Evolutionary conservation across 2,113 vertebrate genomes (phyloP).

Genomic region (Taurulus bubalis): DNA sequence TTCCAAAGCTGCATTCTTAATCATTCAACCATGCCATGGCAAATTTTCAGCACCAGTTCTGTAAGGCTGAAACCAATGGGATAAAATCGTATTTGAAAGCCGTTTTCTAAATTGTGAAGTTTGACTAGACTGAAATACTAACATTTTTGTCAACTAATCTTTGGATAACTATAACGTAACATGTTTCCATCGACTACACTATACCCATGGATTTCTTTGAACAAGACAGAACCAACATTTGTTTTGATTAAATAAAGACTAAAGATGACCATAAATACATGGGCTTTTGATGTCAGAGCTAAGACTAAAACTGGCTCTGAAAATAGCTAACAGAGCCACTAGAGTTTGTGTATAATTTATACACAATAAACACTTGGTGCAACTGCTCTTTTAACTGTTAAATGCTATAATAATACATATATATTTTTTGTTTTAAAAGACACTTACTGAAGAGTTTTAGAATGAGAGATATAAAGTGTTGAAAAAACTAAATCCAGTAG

Average conservation of each 20-base stretch:
- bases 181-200: background rate
- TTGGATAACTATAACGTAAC: background rate
- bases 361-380: background rate
- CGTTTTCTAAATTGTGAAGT: background rate
- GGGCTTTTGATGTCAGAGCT: background rate
- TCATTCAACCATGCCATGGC: background rate
- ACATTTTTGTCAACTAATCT: background rate
- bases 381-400: background rate
- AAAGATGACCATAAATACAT: background rate
- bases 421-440: too few relatives aligned
- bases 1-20: background rate
- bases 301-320: background rate
- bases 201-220: background rate
- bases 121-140: background rate
- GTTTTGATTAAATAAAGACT: background rate
- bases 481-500: background rate
- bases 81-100: background rate
- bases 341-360: too few relatives aligned
- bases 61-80: background rate
- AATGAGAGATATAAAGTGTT: background rate
- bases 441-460: background rate
- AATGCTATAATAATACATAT: background rate
- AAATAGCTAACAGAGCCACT: background rate
- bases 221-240: background rate
- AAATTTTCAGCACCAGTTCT: background rate